A percentile compares a stretch with the other conserved stretches of the same genome.
Conservation (phyloP, 2,797 vertebrate species). For the Characodon lateralis region DNA sequence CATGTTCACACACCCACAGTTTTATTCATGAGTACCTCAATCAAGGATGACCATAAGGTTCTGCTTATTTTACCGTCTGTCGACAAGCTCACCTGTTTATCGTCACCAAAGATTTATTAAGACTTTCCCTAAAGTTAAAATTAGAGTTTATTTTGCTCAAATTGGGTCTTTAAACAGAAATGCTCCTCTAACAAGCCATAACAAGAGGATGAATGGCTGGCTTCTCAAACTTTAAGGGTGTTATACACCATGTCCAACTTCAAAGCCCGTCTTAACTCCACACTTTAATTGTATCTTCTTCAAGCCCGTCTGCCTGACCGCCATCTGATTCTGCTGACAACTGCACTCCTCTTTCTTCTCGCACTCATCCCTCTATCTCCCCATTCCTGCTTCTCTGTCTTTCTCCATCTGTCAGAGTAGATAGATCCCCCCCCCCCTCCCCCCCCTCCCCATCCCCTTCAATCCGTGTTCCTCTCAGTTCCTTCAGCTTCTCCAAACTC, state of each 20-base stretch:
- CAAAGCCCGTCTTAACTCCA: constrained; percentile 88
- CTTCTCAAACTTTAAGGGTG: constrained; percentile 80
- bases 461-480: constrained; percentile 1
- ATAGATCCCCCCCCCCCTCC: constrained; percentile 13
- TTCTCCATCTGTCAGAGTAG: constrained; percentile 59
- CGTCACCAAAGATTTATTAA: constrained; percentile 55
- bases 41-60: constrained; percentile 39
- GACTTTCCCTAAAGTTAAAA: constrained; percentile 65
- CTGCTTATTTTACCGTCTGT: constrained; percentile 4
- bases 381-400: constrained; percentile 48
- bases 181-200: constrained; percentile 79
- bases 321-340: constrained; percentile 88
- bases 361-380: constrained; percentile 68
- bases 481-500: constrained; percentile 58
- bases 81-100: constrained; percentile 49
- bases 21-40: constrained; percentile 46
- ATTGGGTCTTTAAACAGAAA: constrained; percentile 76
- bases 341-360: constrained; percentile 76
- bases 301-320: constrained; percentile 83
- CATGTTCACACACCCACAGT: constrained; percentile 35
- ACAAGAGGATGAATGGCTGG: constrained; percentile 74
- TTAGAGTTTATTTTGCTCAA: constrained; percentile 80
- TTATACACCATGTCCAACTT: constrained; percentile 84
- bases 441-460: not conserved
- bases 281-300: constrained; percentile 89